Evolutionary conservation across 2,797 vertebrate species (phyloP).

Genomic region (Amblyopsis hoosieri): DNA sequence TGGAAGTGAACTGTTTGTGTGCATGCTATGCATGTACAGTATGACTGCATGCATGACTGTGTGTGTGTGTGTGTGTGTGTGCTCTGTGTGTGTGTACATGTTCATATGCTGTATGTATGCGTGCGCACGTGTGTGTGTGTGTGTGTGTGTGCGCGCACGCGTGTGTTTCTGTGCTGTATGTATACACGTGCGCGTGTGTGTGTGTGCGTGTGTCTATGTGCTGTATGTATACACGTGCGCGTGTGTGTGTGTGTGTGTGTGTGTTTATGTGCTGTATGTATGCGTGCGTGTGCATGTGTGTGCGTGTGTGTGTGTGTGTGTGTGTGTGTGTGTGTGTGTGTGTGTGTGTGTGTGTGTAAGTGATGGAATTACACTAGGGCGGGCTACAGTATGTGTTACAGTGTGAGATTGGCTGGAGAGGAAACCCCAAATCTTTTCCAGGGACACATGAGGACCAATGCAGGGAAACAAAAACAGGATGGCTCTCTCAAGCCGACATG

Average conservation of each 20-base stretch:
- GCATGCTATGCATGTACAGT: neutral
- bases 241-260: constrained; percentile 15
- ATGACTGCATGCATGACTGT: neutral
- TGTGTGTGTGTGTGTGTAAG: constrained; percentile 9
- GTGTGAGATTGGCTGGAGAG: constrained; percentile 27
- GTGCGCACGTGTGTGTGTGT: too few species aligned
- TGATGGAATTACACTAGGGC: neutral
- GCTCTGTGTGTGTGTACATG: neutral
- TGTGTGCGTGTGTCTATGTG: constrained; percentile 11
- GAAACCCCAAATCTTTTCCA: constrained; percentile 59
- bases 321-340: constrained; percentile 2
- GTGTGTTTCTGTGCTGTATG: too few species aligned
- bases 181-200: too few species aligned
- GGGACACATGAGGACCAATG: constrained; percentile 53
- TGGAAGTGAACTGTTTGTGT: constrained; percentile 45
- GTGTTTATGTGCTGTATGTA: neutral
- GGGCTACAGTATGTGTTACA: neutral
- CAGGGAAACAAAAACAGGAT: constrained; percentile 76
- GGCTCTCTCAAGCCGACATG: constrained; percentile 46
- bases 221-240: neutral
- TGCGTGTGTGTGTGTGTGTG: constrained; percentile 8
- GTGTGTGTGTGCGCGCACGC: too few species aligned
- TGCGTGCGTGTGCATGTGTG: neutral
- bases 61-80: constrained; percentile 7
- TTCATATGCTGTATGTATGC: too few species aligned